Base-by-base conservation (phyloP, 1,140 invertebrate genomes). In the Drosophila lacteicornis region DNA sequence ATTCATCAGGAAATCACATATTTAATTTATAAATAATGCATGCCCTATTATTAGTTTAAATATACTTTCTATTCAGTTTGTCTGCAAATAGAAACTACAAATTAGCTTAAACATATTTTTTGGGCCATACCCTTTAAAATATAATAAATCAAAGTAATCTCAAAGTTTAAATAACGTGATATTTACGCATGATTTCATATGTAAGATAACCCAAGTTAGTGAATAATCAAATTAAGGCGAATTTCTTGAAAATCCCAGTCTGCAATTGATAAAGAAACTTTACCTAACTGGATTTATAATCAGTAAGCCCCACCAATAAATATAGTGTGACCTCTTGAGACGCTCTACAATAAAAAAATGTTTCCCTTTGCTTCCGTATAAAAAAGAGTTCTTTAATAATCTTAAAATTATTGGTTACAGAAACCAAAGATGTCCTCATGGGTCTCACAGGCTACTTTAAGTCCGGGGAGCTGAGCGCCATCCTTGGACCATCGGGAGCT, bases 401-500 rank as follows among this genome's bases (percentile, higher is more conserved):
- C 19, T 22, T 22, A 2, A 22, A 2, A 22, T 22, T 22, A 22
- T 22, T 22, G 19, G 19, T 22, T 22, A 22, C 19, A 95, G 94
- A 93, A 69, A 93, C 79, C 53, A 93, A 92, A 87, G 94, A 93
- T 30, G 95, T 96, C 58, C 84, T 96, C 2, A 87, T 94, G 67
- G 93, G 93, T 30, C 79, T 94, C 0, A 93, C 93, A 36, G 95
- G 95, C 2, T 87, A 93, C 45, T 95, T 95, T 57, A 84, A 92
- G 27, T 93, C 94, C 0, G 93, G 94, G 3, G 94, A 94, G 93
- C 65, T 97, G 9, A 96, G 95, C 1, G 96, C 95, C 9, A 95
- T 97, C 49, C 94, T 97, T 90, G 96, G 97, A 8, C 97, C 97
- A 0, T 97, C 96, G 0, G 97, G 97, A 12, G 97, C 97, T 22